Base-by-base conservation (phyloP, 2,888 invertebrate species). In the Parasteatoda lunata region DNA sequence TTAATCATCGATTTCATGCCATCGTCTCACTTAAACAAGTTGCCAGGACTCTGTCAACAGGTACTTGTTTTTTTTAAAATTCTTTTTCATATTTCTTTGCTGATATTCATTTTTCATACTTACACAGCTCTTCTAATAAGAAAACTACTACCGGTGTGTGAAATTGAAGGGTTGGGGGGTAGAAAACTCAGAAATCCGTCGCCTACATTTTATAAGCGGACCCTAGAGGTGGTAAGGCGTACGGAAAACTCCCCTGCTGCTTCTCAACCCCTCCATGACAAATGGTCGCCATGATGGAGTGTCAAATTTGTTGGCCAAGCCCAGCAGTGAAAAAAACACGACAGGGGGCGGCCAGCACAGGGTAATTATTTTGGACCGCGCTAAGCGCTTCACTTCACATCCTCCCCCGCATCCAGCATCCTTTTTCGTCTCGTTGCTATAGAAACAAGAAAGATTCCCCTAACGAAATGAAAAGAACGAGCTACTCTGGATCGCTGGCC, bases 291-390 rank as follows among this genome's bases (percentile, higher is more conserved):
- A 85, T 85, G 85, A 85, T 77, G 85, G 79, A 85, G 80, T 80
- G 85, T 85, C 85, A 80, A 85, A 85, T 85, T 80, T 80, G 85
- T 85, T 85, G 85, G 85, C 85, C 85, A 76, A 85, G 78, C 54
- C 77, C 75, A 45, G 69, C 72, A 6, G 72, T 59, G 75, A 79
- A 84, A 84, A 84, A 75, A 84, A 72, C 84, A 54, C 84, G 73
- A 73, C 84, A 78, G 84, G 84, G 84, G 84, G 77, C 66, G 65
- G 70, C 77, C 75, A 83, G 76, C 70, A 72, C 48, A 69, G 84
- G 84, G 78, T 84, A 84, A 84, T 84, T 84, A 84, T 84, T 84
- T 84, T 64, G 73, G 75, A 51, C 72, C 68, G 54, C 48, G 69
- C 77, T 77, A 68, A 68, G 68, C 77, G 77, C 77, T 69, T 78